Evolutionary conservation across 2,797 vertebrate species (phyloP).

Genomic region (Macroramphosus scolopax): DNA sequence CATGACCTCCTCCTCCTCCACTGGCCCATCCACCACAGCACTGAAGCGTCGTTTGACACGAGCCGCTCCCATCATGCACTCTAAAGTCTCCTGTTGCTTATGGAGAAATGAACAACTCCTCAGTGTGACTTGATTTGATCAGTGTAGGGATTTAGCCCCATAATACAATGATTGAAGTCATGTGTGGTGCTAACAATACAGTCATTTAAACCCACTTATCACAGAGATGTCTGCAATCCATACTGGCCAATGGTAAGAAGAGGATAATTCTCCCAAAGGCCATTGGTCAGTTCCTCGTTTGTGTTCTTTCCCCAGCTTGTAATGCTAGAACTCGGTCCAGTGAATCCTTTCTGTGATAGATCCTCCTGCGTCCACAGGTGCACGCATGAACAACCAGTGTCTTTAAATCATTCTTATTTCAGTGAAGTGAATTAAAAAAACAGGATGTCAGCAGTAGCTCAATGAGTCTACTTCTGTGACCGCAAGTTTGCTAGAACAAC

Average conservation of each 20-base stretch:
- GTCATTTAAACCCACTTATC: constrained; percentile 22
- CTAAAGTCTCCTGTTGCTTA: constrained; percentile 8
- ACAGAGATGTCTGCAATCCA: constrained; percentile 23
- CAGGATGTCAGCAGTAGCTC: constrained; percentile 12
- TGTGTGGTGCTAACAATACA: constrained; percentile 4
- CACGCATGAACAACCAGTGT: constrained; percentile 18
- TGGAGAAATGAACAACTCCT: constrained; percentile 5
- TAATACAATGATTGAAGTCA: too few species aligned
- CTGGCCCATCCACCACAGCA: constrained; percentile 78
- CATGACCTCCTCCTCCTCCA: constrained; percentile 83
- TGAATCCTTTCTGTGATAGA: constrained; percentile 17
- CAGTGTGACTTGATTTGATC: constrained; percentile 18
- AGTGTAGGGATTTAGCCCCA: too few species aligned
- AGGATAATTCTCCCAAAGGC: constrained; percentile 16
- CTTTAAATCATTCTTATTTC: constrained; percentile 20
- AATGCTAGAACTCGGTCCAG: constrained; percentile 11
- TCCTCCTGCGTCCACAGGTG: constrained; percentile 5
- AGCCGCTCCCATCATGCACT: constrained; percentile 75
- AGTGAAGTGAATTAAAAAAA: constrained; percentile 16
- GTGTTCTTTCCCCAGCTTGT: constrained; percentile 10
- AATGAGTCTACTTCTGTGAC: constrained; percentile 20
- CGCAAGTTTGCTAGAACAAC: constrained; percentile 7
- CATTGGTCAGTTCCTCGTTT: constrained; percentile 35
- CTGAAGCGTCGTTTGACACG: constrained; percentile 84
- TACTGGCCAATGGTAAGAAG: constrained; percentile 20